Evolutionary conservation across 2,113 vertebrate genomes (phyloP).

Genomic region (Trichomycterus rosablanca): DNA sequence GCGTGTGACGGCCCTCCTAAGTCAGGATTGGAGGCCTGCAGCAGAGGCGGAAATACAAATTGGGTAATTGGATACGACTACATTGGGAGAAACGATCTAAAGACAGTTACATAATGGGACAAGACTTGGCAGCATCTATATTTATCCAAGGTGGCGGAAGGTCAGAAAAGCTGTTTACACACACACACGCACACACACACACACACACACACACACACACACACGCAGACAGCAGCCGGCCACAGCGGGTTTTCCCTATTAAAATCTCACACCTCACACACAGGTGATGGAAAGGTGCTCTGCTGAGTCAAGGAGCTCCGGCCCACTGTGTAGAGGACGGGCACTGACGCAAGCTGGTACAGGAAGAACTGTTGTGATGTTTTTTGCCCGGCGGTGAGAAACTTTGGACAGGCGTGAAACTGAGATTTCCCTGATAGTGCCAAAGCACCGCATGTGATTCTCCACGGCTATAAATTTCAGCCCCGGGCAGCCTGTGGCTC

Average conservation of each 20-base stretch:
- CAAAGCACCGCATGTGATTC: constrained; percentile 54
- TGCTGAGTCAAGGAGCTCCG: constrained; percentile 7
- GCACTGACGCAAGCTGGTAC: not conserved
- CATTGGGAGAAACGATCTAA: too few species aligned
- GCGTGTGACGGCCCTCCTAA: too few species aligned
- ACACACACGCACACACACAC: constrained; percentile 23
- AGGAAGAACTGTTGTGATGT: constrained; percentile 9
- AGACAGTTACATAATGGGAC: not conserved
- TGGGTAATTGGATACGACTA: too few species aligned
- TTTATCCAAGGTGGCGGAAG: constrained; percentile 27
- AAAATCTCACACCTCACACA: constrained; percentile 40
- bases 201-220: constrained; percentile 21
- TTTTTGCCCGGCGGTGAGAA: constrained; percentile 38
- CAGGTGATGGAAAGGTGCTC: constrained; percentile 18
- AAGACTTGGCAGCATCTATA: not conserved
- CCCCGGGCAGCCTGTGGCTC: not conserved
- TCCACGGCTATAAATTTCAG: not conserved
- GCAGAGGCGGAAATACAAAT: too few species aligned
- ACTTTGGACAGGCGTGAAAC: constrained; percentile 54
- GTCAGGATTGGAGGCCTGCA: too few species aligned
- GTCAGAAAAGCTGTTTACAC: constrained; percentile 21
- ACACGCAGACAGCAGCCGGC: constrained; percentile 23
- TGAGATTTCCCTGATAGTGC: constrained; percentile 63
- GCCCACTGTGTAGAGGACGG: constrained; percentile 21
- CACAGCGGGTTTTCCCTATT: constrained; percentile 44